phyloP scores from a whole-genome alignment of 2,888 invertebrate species.

The Heliconius erato region DNA sequence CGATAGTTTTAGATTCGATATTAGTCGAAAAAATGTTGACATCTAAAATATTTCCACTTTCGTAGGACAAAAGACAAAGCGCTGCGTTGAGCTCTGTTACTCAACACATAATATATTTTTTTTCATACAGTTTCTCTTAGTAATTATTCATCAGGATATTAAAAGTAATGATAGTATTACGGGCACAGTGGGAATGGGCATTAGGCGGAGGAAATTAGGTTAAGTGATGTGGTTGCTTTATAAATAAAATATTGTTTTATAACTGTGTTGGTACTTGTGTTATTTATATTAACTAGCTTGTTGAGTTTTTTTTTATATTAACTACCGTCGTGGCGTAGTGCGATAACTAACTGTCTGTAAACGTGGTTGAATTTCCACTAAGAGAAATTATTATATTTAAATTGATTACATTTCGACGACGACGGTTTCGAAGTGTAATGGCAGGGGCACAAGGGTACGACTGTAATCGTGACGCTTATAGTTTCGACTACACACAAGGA shows the following conservation, averaged over 20 bases:
- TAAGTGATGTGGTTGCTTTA: conserved; percentile 34
- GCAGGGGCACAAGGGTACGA: too few relatives aligned
- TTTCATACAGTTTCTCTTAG: background rate
- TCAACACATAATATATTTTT: background rate
- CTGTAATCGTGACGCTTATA: too few relatives aligned
- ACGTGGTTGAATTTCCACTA: too few relatives aligned
- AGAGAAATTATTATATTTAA: too few relatives aligned
- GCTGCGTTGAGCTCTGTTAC: background rate
- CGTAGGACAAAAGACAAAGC: background rate
- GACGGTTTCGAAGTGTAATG: too few relatives aligned
- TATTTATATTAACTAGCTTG: background rate
- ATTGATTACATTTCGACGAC: too few relatives aligned
- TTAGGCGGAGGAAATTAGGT: conserved; percentile 39
- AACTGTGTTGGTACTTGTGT: background rate
- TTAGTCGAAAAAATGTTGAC: background rate
- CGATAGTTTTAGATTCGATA: background rate
- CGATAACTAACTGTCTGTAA: too few relatives aligned
- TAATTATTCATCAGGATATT: conserved; percentile 14
- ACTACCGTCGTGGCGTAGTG: background rate
- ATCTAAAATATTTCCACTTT: background rate
- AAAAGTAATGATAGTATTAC: background rate
- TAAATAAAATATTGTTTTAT: conserved; percentile 15
- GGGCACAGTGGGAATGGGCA: conserved; percentile 20
- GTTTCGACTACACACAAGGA: too few relatives aligned
- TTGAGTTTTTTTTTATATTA: background rate